Evolutionary conservation across 1,140 invertebrate species (phyloP), one percentile per base, ranked within the genome.

Genomic region (Leptinotarsa defecta): DNA sequence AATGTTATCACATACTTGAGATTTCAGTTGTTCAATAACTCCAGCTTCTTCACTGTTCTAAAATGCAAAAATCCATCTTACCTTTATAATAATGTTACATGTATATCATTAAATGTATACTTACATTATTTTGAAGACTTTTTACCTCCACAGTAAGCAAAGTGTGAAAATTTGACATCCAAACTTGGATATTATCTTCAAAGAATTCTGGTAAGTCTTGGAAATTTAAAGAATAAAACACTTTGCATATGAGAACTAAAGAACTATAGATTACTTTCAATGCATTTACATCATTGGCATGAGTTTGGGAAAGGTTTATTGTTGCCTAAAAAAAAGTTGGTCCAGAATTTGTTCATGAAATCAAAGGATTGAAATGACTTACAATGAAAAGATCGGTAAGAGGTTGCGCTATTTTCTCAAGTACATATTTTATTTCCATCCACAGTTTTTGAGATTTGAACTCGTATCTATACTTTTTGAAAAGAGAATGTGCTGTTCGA

Each of bases 151-250:
- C 87, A 79, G 90, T 92, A 13, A 99, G 86, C 11, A 99, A 88
- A 63, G 89, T 90, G 48, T 96, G 90, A 79, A 99, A 96, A 84
- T 96, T 91, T 0, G 89, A 89, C 96, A 99, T 98, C 98, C 98
- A 99, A 15, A 89, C 89, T 68, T 89, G 87, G 92, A 99, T 98
- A 83, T 98, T 97, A 83, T 99, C 98, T 87, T 99, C 97, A 88
- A 99, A 99, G 88, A 96, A 98, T 88, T 99, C 97, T 0, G 98
- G 97, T 77, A 99, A 87, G 88, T 99, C 98, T 89, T 98, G 96
- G 80, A 91, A 96, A 87, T 99, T 99, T 4, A 99, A 89, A 3
- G 96, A 98, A 86, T 97, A 96, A 87, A 98, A 99, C 24, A 99
- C 95, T 88, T 99, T 98, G 78, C 93, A 93, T n/a, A 98, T 93